Evolutionary conservation across 2,113 vertebrate genomes (phyloP).

Genomic region (Xenopus borealis): DNA sequence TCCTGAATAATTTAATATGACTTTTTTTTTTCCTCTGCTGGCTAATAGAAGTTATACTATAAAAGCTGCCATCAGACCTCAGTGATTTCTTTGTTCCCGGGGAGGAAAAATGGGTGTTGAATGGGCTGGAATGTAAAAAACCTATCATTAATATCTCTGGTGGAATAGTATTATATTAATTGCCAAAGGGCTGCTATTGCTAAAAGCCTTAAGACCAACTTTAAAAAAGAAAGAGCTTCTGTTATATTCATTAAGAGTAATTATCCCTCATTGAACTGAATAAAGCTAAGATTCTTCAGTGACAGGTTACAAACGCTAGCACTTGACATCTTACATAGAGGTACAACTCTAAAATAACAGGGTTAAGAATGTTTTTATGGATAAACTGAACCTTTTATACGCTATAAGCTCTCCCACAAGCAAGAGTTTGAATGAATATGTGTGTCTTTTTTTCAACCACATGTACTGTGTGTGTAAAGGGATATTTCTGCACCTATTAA

Average conservation of each 20-base stretch:
- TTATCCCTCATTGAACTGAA: not conserved
- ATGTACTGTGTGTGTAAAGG: too few species aligned
- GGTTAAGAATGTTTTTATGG: too few species aligned
- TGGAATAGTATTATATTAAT: slow-evolving; percentile 16
- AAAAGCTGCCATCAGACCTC: slow-evolving; percentile 45
- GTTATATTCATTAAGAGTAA: slow-evolving; percentile 33
- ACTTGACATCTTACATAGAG: too few species aligned
- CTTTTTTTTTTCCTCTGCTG: slow-evolving; percentile 43
- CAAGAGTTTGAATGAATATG: too few species aligned
- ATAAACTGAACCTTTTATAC: too few species aligned
- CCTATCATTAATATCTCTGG: slow-evolving; percentile 26
- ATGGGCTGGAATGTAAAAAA: slow-evolving; percentile 28
- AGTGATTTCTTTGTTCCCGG: slow-evolving; percentile 11
- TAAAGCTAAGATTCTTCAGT: too few species aligned
- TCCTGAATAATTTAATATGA: slow-evolving; percentile 44
- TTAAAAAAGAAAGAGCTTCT: not conserved
- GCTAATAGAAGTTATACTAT: slow-evolving; percentile 57
- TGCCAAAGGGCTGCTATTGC: slow-evolving; percentile 6
- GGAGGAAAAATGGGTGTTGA: rapidly evolving
- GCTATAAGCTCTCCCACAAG: too few species aligned
- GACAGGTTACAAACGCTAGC: too few species aligned
- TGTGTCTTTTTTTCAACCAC: too few species aligned
- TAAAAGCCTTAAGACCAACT: not conserved
- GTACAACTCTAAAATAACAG: too few species aligned
- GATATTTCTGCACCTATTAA: too few species aligned